A percentile compares a stretch with the other conserved stretches of the same genome.
Conservation (phyloP, 2,113 vertebrate species). For the Eonycteris spelaea region DNA sequence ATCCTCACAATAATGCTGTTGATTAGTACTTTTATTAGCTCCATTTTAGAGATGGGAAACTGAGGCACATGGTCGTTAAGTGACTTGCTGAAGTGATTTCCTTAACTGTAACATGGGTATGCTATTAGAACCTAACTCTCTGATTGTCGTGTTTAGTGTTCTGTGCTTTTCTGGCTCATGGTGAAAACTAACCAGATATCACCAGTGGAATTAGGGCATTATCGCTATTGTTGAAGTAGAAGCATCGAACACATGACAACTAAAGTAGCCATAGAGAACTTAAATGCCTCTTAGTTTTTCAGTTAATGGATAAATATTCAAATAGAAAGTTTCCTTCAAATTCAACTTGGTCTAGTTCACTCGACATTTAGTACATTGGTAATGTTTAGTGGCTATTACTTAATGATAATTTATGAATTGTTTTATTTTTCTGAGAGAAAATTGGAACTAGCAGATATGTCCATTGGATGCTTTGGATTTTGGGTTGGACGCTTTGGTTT, state of each 20-base stretch:
- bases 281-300: conserved; percentile 22
- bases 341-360: background rate
- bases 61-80: background rate
- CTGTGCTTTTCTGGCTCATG: background rate
- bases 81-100: background rate
- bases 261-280: background rate
- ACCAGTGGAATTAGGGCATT: background rate
- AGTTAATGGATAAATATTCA: background rate
- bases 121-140: background rate
- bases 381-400: background rate
- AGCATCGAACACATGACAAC: background rate
- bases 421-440: conserved; percentile 16
- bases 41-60: conserved; percentile 42
- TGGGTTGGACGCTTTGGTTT: background rate
- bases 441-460: background rate
- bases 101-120: background rate
- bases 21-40: background rate
- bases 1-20: background rate
- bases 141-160: background rate
- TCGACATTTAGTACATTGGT: background rate
- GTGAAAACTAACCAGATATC: background rate
- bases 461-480: background rate
- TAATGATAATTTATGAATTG: background rate
- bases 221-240: background rate
- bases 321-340: conserved; percentile 7